Conservation (phyloP, 2,888 invertebrate genomes). For the Hoplodrina blanda region DNA sequence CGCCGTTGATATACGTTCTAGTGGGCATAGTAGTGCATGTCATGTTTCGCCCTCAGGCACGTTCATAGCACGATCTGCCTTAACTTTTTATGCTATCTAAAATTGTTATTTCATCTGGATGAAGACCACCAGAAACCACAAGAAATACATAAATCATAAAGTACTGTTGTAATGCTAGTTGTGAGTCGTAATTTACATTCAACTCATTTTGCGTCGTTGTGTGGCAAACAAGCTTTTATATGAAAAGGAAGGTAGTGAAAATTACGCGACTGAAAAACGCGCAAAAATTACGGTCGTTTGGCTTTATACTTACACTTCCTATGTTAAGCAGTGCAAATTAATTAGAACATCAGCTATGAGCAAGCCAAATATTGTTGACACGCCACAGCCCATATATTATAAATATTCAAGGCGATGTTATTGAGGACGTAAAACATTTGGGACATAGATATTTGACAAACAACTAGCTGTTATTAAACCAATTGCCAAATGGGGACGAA, state of each 20-base stretch:
- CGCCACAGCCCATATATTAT: conserved; percentile 16
- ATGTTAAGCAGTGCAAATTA: not conserved
- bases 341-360: not conserved
- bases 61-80: not conserved
- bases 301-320: not conserved
- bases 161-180: not conserved
- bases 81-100: not conserved
- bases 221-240: too few relatives aligned
- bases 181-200: too few relatives aligned
- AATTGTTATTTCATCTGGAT: not conserved
- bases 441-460: conserved; percentile 64
- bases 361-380: conserved; percentile 14
- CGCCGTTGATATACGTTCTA: too few relatives aligned
- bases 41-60: too few relatives aligned
- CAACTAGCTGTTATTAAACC: conserved; percentile 73
- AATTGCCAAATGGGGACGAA: conserved; percentile 65
- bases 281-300: too few relatives aligned
- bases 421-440: conserved; percentile 65
- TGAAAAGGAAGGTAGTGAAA: too few relatives aligned
- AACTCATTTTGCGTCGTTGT: too few relatives aligned
- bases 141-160: not conserved
- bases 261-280: too few relatives aligned
- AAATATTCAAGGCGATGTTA: conserved; percentile 67
- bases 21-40: too few relatives aligned
- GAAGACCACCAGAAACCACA: not conserved